Evolutionary conservation across 2,113 vertebrate species (phyloP).

Genomic region (Riparia riparia): DNA sequence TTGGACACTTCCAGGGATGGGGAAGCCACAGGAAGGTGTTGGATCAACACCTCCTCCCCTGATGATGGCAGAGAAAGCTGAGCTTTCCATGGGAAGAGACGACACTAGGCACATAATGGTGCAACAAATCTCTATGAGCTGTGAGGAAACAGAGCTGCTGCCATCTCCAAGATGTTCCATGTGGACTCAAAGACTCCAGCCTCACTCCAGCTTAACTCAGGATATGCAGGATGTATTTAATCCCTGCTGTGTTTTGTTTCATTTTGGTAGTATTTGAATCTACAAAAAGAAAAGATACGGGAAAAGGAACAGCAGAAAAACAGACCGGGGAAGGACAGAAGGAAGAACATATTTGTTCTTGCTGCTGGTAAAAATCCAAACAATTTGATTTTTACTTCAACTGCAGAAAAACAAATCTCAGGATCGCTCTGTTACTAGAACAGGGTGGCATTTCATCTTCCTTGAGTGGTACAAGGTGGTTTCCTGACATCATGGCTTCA

Average conservation of each 20-base stretch:
- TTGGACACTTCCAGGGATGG: not conserved
- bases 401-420: slow-evolving; percentile 4
- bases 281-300: not conserved
- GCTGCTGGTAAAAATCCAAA: slow-evolving; percentile 48
- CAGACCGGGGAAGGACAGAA: not conserved
- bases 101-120: fast-evolving
- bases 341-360: slow-evolving; percentile 60
- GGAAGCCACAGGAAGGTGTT: not conserved
- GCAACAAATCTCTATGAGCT: not conserved
- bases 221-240: not conserved
- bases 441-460: not conserved
- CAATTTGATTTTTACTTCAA: not conserved
- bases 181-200: not conserved
- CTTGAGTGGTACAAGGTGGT: not conserved
- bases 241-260: not conserved
- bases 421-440: not conserved
- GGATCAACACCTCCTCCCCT: not conserved
- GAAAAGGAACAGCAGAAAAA: slow-evolving; percentile 25
- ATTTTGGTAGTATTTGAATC: not conserved
- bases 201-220: not conserved
- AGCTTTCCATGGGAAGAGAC: not conserved
- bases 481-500: not conserved
- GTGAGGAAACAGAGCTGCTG: not conserved
- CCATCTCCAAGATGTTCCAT: not conserved
- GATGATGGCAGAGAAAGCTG: not conserved